Evolutionary conservation across 2,113 vertebrate genomes (phyloP), one percentile per base, ranked within the genome.

Genomic region (Hiodon alosoides): DNA sequence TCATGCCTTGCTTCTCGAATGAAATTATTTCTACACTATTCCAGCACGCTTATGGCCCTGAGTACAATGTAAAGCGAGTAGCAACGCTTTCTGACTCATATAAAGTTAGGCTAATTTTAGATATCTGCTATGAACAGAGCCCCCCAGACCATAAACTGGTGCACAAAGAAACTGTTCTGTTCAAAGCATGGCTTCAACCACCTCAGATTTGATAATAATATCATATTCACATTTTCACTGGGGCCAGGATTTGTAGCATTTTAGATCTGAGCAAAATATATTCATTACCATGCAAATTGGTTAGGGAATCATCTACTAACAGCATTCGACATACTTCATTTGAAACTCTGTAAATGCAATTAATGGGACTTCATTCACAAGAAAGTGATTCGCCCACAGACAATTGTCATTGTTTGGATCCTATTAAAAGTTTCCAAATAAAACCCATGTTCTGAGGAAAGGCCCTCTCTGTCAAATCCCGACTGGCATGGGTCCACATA

Each of bases 241-340:
- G 71, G 79, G 78, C 83, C 83, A 84, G 87, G 78, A 77, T 79
- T 76, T 81, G 84, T 85, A 88, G 80, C 67, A 72, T 89, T 87
- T 85, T 80, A 84, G 81, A 86, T 90, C 87, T 86, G 85, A 79
- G 78, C 85, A 86, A 90, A 89, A 89, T 84, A 75, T 87, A 89
- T 88, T 91, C 89, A 91, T 91, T 91, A 89, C 85, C 88, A 91
- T 93, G 89, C 83, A 92, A 91, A 93, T 93, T 87, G 89, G 87
- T 90, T 85, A 82, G 87, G 78, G 82, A 91, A 84, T 78, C 76
- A 80, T 86, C 86, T 86, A 86, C 85, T 88, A 90, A 89, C 91
- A 87, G 77, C 85, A 87, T 90, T 86, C 81, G 80, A 87, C 82
- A 82, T 89, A 88, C 85, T 91, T 93, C 79, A 90, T 91, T 90